Evolutionary conservation across 1,140 invertebrate species (phyloP).

Genomic region (Drosophila baimaii): DNA sequence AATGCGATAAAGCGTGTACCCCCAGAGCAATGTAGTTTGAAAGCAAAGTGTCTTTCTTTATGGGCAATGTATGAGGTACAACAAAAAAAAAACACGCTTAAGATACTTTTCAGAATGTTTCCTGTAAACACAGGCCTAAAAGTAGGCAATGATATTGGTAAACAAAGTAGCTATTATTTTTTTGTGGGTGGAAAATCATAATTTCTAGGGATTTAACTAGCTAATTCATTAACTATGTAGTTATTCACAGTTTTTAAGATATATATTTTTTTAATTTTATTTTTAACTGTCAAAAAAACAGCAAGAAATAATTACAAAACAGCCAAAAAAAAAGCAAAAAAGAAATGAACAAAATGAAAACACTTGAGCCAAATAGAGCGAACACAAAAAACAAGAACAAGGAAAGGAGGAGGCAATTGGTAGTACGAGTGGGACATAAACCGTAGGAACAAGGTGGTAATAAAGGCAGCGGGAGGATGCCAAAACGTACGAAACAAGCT

Average conservation of each 20-base stretch:
- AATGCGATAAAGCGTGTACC: slow-evolving; percentile 23
- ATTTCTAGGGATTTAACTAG: not conserved
- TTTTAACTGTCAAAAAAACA: slow-evolving; percentile 2
- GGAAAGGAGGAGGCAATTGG: slow-evolving; percentile 41
- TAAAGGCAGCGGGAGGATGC: slow-evolving; percentile 9
- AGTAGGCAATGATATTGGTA: not conserved
- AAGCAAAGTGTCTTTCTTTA: not conserved
- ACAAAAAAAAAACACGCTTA: not conserved
- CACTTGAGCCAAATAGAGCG: slow-evolving; percentile 57
- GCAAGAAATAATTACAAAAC: slow-evolving; percentile 19
- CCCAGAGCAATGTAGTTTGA: not conserved
- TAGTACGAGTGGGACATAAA: slow-evolving; percentile 4
- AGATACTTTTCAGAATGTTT: not conserved
- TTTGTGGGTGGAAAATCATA: not conserved
- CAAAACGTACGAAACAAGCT: slow-evolving; percentile 48
- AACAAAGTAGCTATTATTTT: too few species aligned
- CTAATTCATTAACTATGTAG: not conserved
- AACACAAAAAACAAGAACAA: slow-evolving; percentile 13
- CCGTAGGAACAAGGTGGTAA: not conserved
- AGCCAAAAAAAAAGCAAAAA: slow-evolving; percentile 3
- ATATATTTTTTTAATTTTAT: not conserved
- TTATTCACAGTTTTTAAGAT: not conserved
- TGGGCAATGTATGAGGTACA: not conserved
- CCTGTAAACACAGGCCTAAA: not conserved
- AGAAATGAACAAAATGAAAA: slow-evolving; percentile 28